A percentile compares a stretch with the other conserved stretches of the same genome.
Conservation (phyloP, 2,797 vertebrate species). For the Microtus obscurus region DNA sequence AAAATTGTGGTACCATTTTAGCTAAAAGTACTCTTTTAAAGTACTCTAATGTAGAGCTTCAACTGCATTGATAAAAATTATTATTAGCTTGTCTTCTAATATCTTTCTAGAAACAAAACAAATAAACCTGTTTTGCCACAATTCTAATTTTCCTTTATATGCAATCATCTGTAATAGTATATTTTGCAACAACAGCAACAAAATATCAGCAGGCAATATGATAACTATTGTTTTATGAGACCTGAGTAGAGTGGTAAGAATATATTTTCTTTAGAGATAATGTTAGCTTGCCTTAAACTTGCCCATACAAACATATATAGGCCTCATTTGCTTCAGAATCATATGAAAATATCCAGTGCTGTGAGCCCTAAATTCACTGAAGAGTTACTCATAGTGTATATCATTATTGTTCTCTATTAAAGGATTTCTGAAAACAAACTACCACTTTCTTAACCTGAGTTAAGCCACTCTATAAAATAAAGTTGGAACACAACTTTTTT, state of each 20-base stretch:
- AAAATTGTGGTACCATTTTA: fast-evolving
- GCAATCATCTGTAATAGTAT: neutral
- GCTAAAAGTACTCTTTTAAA: neutral
- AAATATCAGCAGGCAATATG: neutral
- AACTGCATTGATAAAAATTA: neutral
- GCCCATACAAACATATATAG: neutral
- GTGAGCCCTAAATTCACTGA: neutral
- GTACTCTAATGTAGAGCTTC: neutral
- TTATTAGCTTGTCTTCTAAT: neutral
- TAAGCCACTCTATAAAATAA: constrained; percentile 18
- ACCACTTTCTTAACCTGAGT: neutral
- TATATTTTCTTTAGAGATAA: neutral
- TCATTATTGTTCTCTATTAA: neutral
- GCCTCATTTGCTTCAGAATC: neutral
- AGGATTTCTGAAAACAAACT: neutral
- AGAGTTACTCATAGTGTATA: neutral
- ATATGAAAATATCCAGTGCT: neutral
- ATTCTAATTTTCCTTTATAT: neutral
- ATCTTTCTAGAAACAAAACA: neutral
- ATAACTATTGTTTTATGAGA: neutral
- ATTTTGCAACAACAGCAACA: neutral
- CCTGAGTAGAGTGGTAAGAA: neutral
- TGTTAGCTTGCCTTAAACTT: neutral
- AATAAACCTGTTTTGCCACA: neutral
- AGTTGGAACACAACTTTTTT: neutral